Evolutionary conservation across 2,113 vertebrate species (phyloP).

Genomic region (Hippocampus guttulatus): DNA sequence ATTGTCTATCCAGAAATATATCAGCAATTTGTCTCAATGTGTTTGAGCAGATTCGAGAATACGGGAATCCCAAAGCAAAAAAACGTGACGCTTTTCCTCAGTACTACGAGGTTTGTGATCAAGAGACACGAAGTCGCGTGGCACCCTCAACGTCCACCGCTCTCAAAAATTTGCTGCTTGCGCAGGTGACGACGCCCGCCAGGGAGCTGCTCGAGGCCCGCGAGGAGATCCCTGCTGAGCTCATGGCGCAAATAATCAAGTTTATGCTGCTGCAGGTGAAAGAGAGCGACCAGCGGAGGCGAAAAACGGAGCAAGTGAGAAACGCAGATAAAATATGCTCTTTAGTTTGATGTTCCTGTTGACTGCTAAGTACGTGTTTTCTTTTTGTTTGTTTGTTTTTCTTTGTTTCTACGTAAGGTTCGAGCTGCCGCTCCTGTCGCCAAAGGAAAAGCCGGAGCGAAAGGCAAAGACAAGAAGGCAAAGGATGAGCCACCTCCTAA

Average conservation of each 20-base stretch:
- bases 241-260: constrained; percentile 87
- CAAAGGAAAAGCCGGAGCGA: constrained; percentile 63
- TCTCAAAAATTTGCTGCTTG: background rate
- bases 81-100: constrained; percentile 62
- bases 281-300: constrained; percentile 71
- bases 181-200: constrained; percentile 78
- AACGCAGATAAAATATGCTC: background rate
- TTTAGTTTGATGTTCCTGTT: background rate
- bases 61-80: constrained; percentile 72
- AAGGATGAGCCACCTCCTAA: constrained; percentile 47
- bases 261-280: constrained; percentile 84
- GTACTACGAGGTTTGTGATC: constrained; percentile 75
- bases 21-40: too few relatives aligned
- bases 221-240: constrained; percentile 75
- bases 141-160: too few relatives aligned
- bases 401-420: constrained; percentile 47
- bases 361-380: background rate
- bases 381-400: background rate
- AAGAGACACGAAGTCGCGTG: background rate
- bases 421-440: constrained; percentile 52
- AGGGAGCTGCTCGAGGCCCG: constrained; percentile 74
- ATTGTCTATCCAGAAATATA: too few relatives aligned
- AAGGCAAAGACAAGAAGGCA: constrained; percentile 58
- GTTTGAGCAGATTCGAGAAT: constrained; percentile 70
- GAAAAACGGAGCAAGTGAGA: constrained; percentile 68